These are phyloP conservation scores for Cheilosia urbana DNA, from an alignment of 2,888 invertebrate genomes.

Conservation along the genomic window DNA sequence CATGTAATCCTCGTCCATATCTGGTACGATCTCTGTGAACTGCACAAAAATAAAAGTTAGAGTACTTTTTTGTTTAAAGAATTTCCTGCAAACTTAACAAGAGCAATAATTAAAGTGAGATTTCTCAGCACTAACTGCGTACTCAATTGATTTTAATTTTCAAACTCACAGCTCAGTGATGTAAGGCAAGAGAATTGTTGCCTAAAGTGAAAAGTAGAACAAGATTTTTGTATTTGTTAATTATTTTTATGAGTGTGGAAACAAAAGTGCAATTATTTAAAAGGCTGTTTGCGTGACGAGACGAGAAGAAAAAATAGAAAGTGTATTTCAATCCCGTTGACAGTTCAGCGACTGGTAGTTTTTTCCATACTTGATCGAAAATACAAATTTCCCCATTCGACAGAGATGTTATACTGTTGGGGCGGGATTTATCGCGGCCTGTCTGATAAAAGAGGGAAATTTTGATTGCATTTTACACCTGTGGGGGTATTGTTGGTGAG, in stretches of 20 bases:
- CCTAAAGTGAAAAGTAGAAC: slow-evolving; percentile 22
- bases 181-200: slow-evolving; percentile 36
- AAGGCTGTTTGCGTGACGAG: slow-evolving; percentile 42
- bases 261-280: slow-evolving; percentile 41
- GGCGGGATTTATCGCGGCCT: background rate
- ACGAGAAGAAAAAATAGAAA: slow-evolving; percentile 56
- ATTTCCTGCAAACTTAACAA: background rate
- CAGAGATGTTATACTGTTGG: slow-evolving; percentile 18
- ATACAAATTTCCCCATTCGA: slow-evolving; percentile 40
- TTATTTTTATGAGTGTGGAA: background rate
- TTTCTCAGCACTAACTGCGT: slow-evolving; percentile 26
- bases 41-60: slow-evolving; percentile 71
- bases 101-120: slow-evolving; percentile 13
- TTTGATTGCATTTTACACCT: background rate
- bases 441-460: slow-evolving; percentile 38
- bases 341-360: slow-evolving; percentile 61
- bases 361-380: slow-evolving; percentile 37
- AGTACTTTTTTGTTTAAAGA: background rate
- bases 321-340: slow-evolving; percentile 49
- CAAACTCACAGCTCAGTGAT: slow-evolving; percentile 43
- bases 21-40: slow-evolving; percentile 84
- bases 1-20: slow-evolving; percentile 90
- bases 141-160: slow-evolving; percentile 41
- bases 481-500: slow-evolving; percentile 40
- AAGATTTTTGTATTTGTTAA: slow-evolving; percentile 13